These are phyloP conservation scores for Forbesichthys papilliferus DNA, from an alignment of 2,113 vertebrate genomes.

Conservation along the genomic window DNA sequence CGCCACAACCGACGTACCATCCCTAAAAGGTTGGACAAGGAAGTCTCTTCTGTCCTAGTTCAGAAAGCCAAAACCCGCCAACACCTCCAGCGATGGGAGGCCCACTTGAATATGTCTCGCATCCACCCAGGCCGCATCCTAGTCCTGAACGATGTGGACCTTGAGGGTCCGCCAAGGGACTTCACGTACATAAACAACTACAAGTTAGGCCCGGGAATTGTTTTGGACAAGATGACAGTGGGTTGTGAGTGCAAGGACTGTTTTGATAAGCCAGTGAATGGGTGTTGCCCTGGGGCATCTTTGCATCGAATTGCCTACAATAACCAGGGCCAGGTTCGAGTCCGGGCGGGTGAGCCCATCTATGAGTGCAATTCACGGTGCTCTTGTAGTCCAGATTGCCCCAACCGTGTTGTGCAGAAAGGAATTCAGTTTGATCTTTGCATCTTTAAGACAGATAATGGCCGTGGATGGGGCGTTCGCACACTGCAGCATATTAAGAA, in stretches of 20 bases:
- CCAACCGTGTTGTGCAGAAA: slow-evolving; percentile 89
- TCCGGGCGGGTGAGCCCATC: slow-evolving; percentile 85
- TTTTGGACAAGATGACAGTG: slow-evolving; percentile 76
- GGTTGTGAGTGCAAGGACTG: slow-evolving; percentile 88
- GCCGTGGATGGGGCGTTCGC: slow-evolving; percentile 90
- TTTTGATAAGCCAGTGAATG: slow-evolving; percentile 71
- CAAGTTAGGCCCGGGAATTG: slow-evolving; percentile 82
- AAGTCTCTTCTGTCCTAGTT: slow-evolving; percentile 70
- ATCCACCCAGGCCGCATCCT: slow-evolving; percentile 84
- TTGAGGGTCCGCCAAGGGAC: slow-evolving; percentile 84
- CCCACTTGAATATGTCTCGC: slow-evolving; percentile 80
- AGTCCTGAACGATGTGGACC: slow-evolving; percentile 86
- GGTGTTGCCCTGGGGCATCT: slow-evolving; percentile 86
- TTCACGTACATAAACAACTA: slow-evolving; percentile 90
- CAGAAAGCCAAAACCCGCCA: slow-evolving; percentile 83
- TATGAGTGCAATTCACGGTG: slow-evolving; percentile 90
- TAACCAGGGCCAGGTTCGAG: slow-evolving; percentile 79
- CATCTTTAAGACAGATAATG: slow-evolving; percentile 88
- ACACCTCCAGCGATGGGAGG: slow-evolving; percentile 80
- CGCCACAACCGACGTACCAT: slow-evolving; percentile 57
- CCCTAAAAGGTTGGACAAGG: slow-evolving; percentile 74
- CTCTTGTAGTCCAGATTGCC: slow-evolving; percentile 82
- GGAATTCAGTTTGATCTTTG: slow-evolving; percentile 89
- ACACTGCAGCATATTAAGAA: slow-evolving; percentile 87
- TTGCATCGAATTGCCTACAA: slow-evolving; percentile 86